These are phyloP conservation scores for Rotaria sp. DNA, from an alignment of 2,888 invertebrate genomes.

Conservation along the genomic window DNA sequence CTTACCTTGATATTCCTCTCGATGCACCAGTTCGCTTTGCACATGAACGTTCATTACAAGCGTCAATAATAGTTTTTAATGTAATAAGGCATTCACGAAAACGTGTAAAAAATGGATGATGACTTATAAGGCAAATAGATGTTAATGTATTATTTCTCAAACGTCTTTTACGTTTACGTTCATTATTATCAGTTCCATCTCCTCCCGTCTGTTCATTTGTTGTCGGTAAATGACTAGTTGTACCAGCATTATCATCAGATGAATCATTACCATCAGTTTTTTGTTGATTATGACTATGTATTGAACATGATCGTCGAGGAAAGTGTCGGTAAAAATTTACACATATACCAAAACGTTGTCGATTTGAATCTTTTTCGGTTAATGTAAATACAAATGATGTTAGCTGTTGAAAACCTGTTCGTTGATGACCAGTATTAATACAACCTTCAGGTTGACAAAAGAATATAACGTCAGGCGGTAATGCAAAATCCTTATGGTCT, in stretches of 20 bases:
- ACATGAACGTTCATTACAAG: slow-evolving; percentile 77
- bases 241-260: slow-evolving; percentile 42
- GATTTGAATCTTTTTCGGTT: slow-evolving; percentile 93
- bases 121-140: slow-evolving; percentile 89
- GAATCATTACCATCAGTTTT: not conserved
- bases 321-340: slow-evolving; percentile 81
- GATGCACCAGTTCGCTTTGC: slow-evolving; percentile 70
- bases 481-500: slow-evolving; percentile 89
- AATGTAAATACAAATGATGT: slow-evolving; percentile 96
- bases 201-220: not conserved
- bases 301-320: not conserved
- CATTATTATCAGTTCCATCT: not conserved
- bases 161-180: slow-evolving; percentile 17
- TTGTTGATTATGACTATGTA: not conserved
- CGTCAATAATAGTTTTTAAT: slow-evolving; percentile 87
- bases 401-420: slow-evolving; percentile 65
- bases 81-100: slow-evolving; percentile 95
- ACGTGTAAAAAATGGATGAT: slow-evolving; percentile 96
- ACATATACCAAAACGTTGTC: slow-evolving; percentile 76
- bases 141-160: slow-evolving; percentile 72
- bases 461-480: slow-evolving; percentile 95
- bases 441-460: slow-evolving; percentile 99
- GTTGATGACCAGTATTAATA: slow-evolving; percentile 54
- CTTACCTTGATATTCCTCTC: not conserved
- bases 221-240: not conserved